phyloP scores from a whole-genome alignment of 35 echinoderm and acorn worm genomes.

The Ophioderma brevispina region DNA sequence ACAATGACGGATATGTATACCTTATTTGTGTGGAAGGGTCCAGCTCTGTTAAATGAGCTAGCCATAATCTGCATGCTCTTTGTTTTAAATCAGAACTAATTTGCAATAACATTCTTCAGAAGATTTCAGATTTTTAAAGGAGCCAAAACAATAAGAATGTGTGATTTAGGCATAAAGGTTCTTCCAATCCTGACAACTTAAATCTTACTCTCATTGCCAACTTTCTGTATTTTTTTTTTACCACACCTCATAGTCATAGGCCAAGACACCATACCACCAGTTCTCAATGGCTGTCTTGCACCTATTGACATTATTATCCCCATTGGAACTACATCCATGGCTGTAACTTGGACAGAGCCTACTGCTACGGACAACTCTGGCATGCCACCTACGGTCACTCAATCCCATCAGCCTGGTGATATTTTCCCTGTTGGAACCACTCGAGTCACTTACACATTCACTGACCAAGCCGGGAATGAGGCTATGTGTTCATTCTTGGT shows the following conservation, averaged over 20 bases:
- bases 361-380: conserved; percentile 66
- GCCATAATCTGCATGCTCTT: too few relatives aligned
- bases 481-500: conserved; percentile 50
- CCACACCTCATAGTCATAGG: background rate
- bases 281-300: conserved; percentile 37
- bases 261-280: conserved; percentile 14
- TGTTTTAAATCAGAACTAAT: too few relatives aligned
- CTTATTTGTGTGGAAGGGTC: too few relatives aligned
- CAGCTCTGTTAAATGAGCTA: too few relatives aligned
- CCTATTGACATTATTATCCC: background rate
- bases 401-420: background rate
- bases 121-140: too few relatives aligned
- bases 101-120: too few relatives aligned
- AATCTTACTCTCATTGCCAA: too few relatives aligned
- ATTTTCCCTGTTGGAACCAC: conserved; percentile 49
- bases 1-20: too few relatives aligned
- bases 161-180: too few relatives aligned
- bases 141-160: too few relatives aligned
- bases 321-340: background rate
- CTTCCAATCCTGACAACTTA: too few relatives aligned
- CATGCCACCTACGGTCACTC: background rate
- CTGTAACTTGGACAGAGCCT: conserved; percentile 42
- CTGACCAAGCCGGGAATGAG: conserved; percentile 49
- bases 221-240: too few relatives aligned
- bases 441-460: conserved; percentile 51